phyloP scores from a whole-genome alignment of 2,113 vertebrate species.

The Columba livia region DNA sequence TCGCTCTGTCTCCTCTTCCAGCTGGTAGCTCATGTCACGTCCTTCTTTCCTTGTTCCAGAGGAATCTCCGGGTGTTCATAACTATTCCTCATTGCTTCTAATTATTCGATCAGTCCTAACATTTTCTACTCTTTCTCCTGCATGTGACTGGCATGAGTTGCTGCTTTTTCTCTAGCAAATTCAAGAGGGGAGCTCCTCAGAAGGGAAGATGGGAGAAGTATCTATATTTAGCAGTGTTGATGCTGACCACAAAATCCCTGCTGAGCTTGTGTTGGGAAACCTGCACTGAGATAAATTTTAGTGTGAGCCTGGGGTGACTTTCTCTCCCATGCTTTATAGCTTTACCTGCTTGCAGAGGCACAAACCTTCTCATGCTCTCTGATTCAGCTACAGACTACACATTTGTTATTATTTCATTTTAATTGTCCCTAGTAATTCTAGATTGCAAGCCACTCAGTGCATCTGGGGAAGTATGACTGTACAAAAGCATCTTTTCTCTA shows the following conservation, averaged over 20 bases:
- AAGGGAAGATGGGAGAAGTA: neutral
- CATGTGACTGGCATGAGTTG: neutral
- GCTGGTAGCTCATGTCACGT: constrained; percentile 27
- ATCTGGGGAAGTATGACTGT: neutral
- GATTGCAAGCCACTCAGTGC: neutral
- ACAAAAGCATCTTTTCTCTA: neutral
- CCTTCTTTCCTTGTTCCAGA: neutral
- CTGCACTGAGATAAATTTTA: neutral
- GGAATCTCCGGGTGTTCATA: neutral
- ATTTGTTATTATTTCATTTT: constrained; percentile 40
- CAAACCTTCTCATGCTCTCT: neutral
- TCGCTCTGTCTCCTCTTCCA: neutral
- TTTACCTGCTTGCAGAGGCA: neutral
- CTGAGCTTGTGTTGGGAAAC: neutral
- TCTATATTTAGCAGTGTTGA: neutral
- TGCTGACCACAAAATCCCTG: neutral
- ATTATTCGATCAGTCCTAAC: neutral
- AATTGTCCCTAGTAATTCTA: constrained; percentile 17
- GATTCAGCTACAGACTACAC: neutral
- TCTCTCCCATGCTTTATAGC: neutral
- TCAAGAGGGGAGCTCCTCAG: accelerated
- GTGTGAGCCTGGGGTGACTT: neutral
- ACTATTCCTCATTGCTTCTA: neutral
- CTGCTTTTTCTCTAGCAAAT: neutral
- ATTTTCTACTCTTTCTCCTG: neutral